Base-by-base conservation (phyloP, 2,888 invertebrate species). In the Hirtodrosophila trivittata region DNA sequence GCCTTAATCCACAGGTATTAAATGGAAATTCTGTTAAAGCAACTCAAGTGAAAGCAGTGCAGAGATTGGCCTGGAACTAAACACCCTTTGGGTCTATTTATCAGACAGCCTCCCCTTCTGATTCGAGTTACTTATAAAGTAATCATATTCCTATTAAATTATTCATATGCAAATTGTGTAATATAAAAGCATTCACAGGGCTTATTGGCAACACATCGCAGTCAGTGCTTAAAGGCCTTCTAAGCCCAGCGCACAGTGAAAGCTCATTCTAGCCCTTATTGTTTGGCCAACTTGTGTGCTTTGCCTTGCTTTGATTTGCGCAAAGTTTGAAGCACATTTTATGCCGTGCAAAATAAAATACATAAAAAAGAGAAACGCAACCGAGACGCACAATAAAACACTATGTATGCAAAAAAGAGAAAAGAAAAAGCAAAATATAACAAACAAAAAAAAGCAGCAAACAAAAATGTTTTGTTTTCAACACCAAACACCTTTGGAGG, bases 401-500 rank as follows among this genome's bases (percentile, higher is more conserved):
- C 49, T 49, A 67, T 66, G 50, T 55, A 64, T 58, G 55, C 56
- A 57, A 64, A 65, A 62, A 25, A 25, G 33, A 42, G 51, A 60
- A 51, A 54, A 35, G 37, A 58, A 46, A 42, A 54, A 55, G 52
- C 45, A 47, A 54, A 45, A 66, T 13, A 14, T 8, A 33, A 41
- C 52, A 28, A 43, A 25, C 35, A 8, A 14, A 4, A 55, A 21
- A 41, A 14, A 49, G 6, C 28, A 57, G 5, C 28, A 14, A 43
- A 33, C 52, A 51, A 58, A 66, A 70, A 67, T 74, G 71, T 81
- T 81, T 78, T 74, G 76, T 78, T 78, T 78, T 81, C 74, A 81
- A 74, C 81, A 74, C 78, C 78, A 78, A 81, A 78, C 78, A 81
- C 78, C 78, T 80, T 81, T 80, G 74, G 74, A 63, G 74, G 69